phyloP scores from a whole-genome alignment of 2,888 invertebrate species.

The Tuberolachnus salignus region DNA sequence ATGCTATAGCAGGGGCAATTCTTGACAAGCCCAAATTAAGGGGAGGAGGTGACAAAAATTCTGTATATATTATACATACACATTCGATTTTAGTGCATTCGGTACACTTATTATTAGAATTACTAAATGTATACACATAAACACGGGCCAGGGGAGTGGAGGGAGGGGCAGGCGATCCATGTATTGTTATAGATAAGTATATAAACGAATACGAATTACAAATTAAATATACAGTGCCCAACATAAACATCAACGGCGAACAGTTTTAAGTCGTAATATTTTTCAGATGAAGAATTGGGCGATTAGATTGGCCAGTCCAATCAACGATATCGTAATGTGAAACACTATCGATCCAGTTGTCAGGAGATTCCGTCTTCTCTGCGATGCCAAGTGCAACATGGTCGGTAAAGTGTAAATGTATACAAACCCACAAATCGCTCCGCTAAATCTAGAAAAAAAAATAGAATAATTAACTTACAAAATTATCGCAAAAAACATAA shows the following conservation, averaged over 20 bases:
- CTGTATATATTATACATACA: too few relatives aligned
- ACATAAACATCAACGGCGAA: not conserved
- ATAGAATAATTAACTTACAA: too few relatives aligned
- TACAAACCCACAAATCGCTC: slow-evolving; percentile 84
- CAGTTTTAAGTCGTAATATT: not conserved
- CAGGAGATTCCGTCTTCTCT: slow-evolving; percentile 69
- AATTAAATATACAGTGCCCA: not conserved
- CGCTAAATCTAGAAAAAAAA: slow-evolving; percentile 74
- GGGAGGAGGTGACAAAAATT: too few relatives aligned
- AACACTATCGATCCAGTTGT: slow-evolving; percentile 67
- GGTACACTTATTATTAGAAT: too few relatives aligned
- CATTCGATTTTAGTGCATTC: too few relatives aligned
- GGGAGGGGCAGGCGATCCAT: too few relatives aligned
- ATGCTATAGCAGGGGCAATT: too few relatives aligned
- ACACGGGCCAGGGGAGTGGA: too few relatives aligned
- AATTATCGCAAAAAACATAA: too few relatives aligned
- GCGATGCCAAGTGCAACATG: slow-evolving; percentile 75
- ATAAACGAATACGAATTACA: not conserved
- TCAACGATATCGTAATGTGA: slow-evolving; percentile 71
- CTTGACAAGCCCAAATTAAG: too few relatives aligned
- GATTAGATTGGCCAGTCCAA: slow-evolving; percentile 77
- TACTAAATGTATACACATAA: too few relatives aligned
- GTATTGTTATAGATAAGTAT: not conserved
- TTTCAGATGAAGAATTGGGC: slow-evolving; percentile 78
- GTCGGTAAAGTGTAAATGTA: slow-evolving; percentile 87